phyloP scores from a whole-genome alignment of 2,113 vertebrate genomes.

The Hirundichthys speculiger region DNA sequence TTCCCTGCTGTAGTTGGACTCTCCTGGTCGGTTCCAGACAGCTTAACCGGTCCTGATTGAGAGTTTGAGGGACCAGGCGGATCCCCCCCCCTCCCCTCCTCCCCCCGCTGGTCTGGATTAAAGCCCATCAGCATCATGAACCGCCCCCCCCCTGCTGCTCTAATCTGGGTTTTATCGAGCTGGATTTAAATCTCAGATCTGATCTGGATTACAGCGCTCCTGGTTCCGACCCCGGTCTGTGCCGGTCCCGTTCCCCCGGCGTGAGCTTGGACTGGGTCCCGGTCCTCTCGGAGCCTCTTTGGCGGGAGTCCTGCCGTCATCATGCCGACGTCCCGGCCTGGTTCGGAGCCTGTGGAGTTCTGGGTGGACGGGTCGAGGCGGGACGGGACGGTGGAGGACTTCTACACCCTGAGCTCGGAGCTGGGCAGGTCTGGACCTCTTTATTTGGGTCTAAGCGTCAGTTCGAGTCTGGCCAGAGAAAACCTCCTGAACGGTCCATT shows the following conservation, averaged over 20 bases:
- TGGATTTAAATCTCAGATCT: conserved; percentile 57
- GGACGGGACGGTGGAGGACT: conserved; percentile 82
- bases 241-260: not conserved
- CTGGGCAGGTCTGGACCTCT: conserved; percentile 78
- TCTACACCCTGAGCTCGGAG: conserved; percentile 83
- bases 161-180: conserved; percentile 63
- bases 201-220: conserved; percentile 53
- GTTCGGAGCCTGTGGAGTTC: conserved; percentile 79
- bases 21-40: not conserved
- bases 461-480: too few relatives aligned
- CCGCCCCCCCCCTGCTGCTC: conserved; percentile 36
- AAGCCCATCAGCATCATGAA: conserved; percentile 63
- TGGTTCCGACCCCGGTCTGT: conserved; percentile 48
- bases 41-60: conserved; percentile 24
- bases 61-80: conserved; percentile 48
- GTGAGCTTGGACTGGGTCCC: conserved; percentile 6
- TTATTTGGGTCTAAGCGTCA: not conserved
- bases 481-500: conserved; percentile 15
- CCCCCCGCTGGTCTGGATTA: conserved; percentile 56
- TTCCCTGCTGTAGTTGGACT: not conserved
- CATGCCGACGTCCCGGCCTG: conserved; percentile 85
- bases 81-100: conserved; percentile 31
- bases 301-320: conserved; percentile 21
- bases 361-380: conserved; percentile 89
- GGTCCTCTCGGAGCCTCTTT: conserved; percentile 7